Evolutionary conservation across 1,140 invertebrate species (phyloP).

Genomic region (Leptoteleia sp.): DNA sequence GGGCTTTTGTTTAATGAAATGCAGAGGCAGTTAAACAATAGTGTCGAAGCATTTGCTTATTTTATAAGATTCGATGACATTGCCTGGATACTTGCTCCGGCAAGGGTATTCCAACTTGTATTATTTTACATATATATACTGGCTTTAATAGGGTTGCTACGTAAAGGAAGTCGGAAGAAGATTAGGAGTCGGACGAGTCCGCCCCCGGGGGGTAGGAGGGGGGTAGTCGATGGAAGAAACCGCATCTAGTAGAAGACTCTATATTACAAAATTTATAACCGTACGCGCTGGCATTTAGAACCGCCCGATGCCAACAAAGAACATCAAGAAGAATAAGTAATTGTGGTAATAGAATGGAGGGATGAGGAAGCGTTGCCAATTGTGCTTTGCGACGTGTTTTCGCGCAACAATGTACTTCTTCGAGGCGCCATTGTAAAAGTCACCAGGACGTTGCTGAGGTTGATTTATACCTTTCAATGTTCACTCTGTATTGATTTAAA

Average conservation of each 20-base stretch:
- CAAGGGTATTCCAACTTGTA: constrained; percentile 17
- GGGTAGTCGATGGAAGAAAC: constrained; percentile 27
- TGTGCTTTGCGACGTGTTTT: constrained; percentile 9
- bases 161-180: constrained; percentile 53
- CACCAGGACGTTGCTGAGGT: too few species aligned
- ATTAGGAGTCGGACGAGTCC: constrained; percentile 40
- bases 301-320: constrained; percentile 38
- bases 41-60: constrained; percentile 29
- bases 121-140: constrained; percentile 51
- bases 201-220: constrained; percentile 21
- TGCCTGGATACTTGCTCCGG: constrained; percentile 11
- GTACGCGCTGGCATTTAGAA: constrained; percentile 46
- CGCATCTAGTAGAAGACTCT: constrained; percentile 50
- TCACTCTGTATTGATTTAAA: too few species aligned
- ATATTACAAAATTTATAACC: constrained; percentile 59
- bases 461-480: too few species aligned
- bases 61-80: constrained; percentile 25
- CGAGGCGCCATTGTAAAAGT: too few species aligned
- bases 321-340: constrained; percentile 37
- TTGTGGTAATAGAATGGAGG: constrained; percentile 12
- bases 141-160: constrained; percentile 48
- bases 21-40: constrained; percentile 2
- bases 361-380: neutral
- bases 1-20: constrained; percentile 2
- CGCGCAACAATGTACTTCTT: neutral